phyloP scores from a whole-genome alignment of 1,140 invertebrate genomes.

The Mesaphorura yosii region DNA sequence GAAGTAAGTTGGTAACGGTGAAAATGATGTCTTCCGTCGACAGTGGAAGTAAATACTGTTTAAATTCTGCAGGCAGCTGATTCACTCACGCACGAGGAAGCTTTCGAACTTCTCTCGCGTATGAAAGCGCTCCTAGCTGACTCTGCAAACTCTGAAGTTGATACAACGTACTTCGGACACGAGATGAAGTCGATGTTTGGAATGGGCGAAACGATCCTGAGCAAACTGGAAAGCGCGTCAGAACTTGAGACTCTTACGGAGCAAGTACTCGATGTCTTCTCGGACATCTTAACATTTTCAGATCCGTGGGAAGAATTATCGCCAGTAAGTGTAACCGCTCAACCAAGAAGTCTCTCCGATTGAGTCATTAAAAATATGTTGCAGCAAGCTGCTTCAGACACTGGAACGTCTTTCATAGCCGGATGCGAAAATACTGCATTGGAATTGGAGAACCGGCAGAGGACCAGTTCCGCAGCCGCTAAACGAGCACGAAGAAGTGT shows the following conservation, averaged over 20 bases:
- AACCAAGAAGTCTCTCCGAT: not conserved
- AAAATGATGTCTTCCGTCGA: too few relatives aligned
- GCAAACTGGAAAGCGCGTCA: too few relatives aligned
- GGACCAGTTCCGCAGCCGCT: not conserved
- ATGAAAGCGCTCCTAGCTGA: too few relatives aligned
- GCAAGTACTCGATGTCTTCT: not conserved
- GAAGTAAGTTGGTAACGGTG: too few relatives aligned
- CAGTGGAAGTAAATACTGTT: too few relatives aligned
- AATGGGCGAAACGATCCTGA: too few relatives aligned
- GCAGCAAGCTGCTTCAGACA: not conserved
- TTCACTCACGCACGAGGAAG: too few relatives aligned
- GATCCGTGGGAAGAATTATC: slow-evolving; percentile 10
- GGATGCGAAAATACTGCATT: not conserved
- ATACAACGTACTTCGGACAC: not conserved
- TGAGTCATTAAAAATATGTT: not conserved
- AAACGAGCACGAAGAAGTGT: not conserved
- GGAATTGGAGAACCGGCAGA: not conserved
- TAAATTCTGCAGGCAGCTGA: too few relatives aligned
- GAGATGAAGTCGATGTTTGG: not conserved
- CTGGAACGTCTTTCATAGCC: not conserved
- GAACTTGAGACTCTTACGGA: not conserved
- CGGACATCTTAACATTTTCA: not conserved
- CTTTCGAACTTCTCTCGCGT: not conserved
- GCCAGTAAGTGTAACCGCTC: too few relatives aligned
- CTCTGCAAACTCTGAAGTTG: not conserved